Base-by-base conservation (phyloP, 1,140 invertebrate species). In the Plectrocnemia conspersa region DNA sequence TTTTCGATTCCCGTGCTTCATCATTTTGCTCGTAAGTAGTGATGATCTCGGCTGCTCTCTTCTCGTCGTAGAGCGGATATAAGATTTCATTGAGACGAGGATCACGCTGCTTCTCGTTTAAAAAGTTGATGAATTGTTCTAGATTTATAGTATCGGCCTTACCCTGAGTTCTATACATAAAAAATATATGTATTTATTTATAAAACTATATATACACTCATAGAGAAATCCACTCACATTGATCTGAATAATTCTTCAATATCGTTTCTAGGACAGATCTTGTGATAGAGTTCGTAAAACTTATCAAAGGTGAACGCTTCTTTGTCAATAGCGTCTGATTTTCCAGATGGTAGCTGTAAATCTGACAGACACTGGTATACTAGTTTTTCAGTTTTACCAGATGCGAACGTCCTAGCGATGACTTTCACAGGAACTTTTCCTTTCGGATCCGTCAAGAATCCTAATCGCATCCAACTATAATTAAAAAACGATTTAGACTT, bases 21-120 rank as follows among this genome's bases (percentile, higher is more conserved):
- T 89, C 83, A 67, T 93, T 86, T 64, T 86, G 82, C 73, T 99
- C 97, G 68, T 98, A 98, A 38, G 88, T 91, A 44, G 82, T 83
- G 62, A 99, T 95, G 61, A 99, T 95, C 73, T 98, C 91, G 40
- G 81, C 72, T 4, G 92, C 92, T 65, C 96, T 79, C 68, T 94
- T 94, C 62, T 94, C 89, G 68, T 98, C 93, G 68, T 98, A 99
- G 23, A 97, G 79, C 2, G 97, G 97, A 75, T 93, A 98, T 9
- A 99, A 78, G 69, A 99, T 99, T 81, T 99, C 97, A 75, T 99
- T 99, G 40, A 99, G 80, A 25, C 97, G 82, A 2, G 96, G 96
- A 81, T 99, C 97, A 54, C 97, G 81, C 75, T 99, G 97, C 70
- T 95, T 95, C 73, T 98, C 94, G 75, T 99, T 99, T 63, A 98